These are phyloP conservation scores for Cheilinus undulatus DNA, from an alignment of 2,113 vertebrate species.

Conservation along the genomic window DNA sequence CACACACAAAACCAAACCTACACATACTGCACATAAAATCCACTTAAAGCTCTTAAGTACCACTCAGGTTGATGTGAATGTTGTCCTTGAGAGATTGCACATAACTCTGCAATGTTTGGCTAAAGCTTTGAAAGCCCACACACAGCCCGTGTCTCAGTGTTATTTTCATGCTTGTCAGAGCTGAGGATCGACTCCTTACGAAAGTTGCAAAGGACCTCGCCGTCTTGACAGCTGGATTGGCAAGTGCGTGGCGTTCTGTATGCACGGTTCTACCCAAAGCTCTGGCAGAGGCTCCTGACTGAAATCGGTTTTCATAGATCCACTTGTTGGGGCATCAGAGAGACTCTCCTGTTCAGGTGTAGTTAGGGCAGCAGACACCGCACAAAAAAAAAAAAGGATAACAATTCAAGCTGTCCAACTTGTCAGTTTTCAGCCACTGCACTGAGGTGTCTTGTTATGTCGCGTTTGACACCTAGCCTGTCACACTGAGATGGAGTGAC, in stretches of 20 bases:
- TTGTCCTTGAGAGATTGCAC: background rate
- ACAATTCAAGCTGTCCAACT: background rate
- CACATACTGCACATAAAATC: background rate
- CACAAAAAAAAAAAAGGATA: background rate
- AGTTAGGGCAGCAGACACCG: background rate
- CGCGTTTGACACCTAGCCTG: background rate
- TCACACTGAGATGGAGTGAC: background rate
- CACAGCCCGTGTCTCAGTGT: background rate
- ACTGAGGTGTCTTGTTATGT: background rate
- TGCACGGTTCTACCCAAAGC: background rate
- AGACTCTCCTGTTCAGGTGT: background rate
- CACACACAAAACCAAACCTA: background rate
- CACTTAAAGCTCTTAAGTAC: background rate
- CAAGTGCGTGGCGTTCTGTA: background rate
- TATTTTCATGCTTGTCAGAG: constrained; percentile 3
- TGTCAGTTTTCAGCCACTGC: background rate
- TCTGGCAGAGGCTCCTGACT: constrained; percentile 1
- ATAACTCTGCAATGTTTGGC: background rate
- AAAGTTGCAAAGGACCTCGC: background rate
- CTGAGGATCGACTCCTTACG: background rate
- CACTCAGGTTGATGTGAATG: background rate
- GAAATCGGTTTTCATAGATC: background rate
- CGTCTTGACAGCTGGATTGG: background rate
- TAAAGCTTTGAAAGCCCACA: background rate
- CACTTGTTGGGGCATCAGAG: background rate